These are phyloP conservation scores for Agrenia bidenticulata DNA, from an alignment of 2,888 invertebrate genomes.

Conservation along the genomic window DNA sequence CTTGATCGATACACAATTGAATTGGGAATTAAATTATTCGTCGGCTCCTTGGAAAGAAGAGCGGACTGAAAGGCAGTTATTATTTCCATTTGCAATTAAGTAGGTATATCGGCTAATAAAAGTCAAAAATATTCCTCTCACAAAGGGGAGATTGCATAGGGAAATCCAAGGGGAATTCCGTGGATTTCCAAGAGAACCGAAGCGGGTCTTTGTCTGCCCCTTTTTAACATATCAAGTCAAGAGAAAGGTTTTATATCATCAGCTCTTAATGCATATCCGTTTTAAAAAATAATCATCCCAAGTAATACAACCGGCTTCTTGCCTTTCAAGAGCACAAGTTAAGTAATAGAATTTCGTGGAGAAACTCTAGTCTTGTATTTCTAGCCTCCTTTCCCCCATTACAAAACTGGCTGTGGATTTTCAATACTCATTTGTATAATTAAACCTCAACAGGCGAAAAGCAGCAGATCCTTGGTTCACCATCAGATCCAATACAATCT, in stretches of 20 bases:
- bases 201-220: too few species aligned
- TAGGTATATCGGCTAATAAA: constrained; percentile 40
- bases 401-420: neutral
- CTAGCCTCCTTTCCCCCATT: neutral
- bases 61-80: constrained; percentile 14
- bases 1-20: neutral
- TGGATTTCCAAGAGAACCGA: neutral
- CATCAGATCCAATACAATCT: neutral
- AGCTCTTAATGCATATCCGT: neutral
- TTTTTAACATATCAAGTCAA: neutral
- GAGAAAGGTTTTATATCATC: neutral
- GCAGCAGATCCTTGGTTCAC: neutral
- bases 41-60: constrained; percentile 2
- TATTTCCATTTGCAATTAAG: constrained; percentile 51
- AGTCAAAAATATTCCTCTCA: constrained; percentile 37
- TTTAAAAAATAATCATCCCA: constrained; percentile 7
- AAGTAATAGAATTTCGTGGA: constrained; percentile 12
- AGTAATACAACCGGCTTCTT: neutral
- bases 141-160: constrained; percentile 21
- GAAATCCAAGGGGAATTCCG: constrained; percentile 19
- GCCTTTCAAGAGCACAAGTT: neutral
- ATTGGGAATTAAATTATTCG: neutral
- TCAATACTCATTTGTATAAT: constrained; percentile 12
- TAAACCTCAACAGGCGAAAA: neutral
- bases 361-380: neutral